Conservation (phyloP, 2,113 vertebrate genomes). For the Dascyllus trimaculatus region DNA sequence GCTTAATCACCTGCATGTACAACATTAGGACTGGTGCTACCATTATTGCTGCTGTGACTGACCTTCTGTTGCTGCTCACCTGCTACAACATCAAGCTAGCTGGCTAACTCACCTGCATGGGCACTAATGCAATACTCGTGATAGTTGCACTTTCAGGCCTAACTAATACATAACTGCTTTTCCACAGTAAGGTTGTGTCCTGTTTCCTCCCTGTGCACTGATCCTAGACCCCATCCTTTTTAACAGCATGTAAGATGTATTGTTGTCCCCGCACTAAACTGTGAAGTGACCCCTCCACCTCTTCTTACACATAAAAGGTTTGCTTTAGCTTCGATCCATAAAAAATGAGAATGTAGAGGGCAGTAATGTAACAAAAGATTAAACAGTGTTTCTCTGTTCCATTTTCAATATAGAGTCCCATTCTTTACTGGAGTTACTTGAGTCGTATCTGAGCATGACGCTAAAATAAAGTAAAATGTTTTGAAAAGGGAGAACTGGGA, state of each 20-base stretch:
- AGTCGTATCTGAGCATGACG: neutral
- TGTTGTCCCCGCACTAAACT: too few relatives aligned
- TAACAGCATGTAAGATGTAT: neutral
- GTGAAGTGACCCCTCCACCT: neutral
- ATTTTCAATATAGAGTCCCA: neutral
- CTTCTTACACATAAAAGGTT: neutral
- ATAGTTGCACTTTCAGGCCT: too few relatives aligned
- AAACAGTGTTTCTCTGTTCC: neutral
- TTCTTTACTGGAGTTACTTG: neutral
- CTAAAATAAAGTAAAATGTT: neutral
- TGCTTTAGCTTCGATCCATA: neutral
- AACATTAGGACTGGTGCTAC: conserved; percentile 30
- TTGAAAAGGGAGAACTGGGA: neutral
- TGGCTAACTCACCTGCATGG: conserved; percentile 29
- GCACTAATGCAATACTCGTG: neutral
- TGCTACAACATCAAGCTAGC: conserved; percentile 4
- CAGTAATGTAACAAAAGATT: neutral
- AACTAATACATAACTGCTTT: neutral
- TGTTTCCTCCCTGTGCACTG: neutral
- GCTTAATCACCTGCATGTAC: conserved; percentile 5
- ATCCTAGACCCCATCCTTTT: neutral
- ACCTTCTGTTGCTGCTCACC: conserved; percentile 18
- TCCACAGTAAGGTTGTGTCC: neutral
- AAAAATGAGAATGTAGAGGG: neutral
- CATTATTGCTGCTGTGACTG: neutral